Conservation (phyloP, 2,888 invertebrate species). For the Griposia aprilina region DNA sequence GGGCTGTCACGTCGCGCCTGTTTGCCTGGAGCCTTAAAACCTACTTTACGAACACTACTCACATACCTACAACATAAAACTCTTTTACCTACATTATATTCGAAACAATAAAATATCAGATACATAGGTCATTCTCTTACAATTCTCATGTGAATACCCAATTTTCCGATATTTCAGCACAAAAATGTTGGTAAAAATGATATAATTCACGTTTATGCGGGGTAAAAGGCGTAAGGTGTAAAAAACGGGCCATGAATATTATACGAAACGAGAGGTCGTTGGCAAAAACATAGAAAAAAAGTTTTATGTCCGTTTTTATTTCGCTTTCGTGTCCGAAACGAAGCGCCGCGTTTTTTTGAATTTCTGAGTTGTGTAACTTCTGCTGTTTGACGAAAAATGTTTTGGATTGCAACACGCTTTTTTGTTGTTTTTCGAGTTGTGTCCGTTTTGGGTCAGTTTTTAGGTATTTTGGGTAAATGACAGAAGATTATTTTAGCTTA, state of each 20-base stretch:
- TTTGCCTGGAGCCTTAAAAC: no score
- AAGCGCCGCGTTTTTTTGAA: constrained; percentile 56
- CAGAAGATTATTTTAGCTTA: constrained; percentile 7
- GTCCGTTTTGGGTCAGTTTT: constrained; percentile 11
- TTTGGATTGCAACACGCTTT: constrained; percentile 51
- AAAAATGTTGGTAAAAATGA: constrained; percentile 67
- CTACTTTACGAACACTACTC: not conserved
- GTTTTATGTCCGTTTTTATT: constrained; percentile 70
- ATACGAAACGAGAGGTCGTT: constrained; percentile 70
- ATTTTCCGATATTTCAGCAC: constrained; percentile 57
- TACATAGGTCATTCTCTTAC: constrained; percentile 27
- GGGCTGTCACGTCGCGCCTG: no score
- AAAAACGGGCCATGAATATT: constrained; percentile 75
- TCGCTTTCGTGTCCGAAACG: constrained; percentile 40
- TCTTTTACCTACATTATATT: constrained; percentile 1
- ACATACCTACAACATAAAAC: not conserved
- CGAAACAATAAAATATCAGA: constrained; percentile 36
- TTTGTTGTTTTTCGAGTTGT: constrained; percentile 17
- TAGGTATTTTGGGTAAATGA: not conserved
- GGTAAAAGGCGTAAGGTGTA: constrained; percentile 69
- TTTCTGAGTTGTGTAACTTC: constrained; percentile 64
- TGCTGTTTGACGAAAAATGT: constrained; percentile 57
- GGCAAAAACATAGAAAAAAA: constrained; percentile 68
- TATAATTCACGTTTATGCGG: constrained; percentile 69
- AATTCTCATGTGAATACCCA: constrained; percentile 48